These are phyloP conservation scores for Macroglossus sobrinus DNA, from an alignment of 2,113 vertebrate species.

Conservation along the genomic window DNA sequence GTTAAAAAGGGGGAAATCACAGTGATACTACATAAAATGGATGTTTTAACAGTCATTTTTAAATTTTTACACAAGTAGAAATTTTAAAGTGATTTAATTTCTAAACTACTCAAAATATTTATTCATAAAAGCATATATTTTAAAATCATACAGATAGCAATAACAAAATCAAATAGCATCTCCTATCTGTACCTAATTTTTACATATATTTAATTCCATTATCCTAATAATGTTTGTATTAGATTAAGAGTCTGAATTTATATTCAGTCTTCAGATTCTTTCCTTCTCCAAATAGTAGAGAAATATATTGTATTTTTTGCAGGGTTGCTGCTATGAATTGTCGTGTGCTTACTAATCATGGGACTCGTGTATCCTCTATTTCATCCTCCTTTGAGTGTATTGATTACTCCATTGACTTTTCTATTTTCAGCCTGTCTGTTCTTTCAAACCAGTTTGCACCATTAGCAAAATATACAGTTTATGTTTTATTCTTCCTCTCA, in stretches of 20 bases:
- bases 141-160: not conserved
- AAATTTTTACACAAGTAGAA: not conserved
- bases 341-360: constrained; percentile 54
- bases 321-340: constrained; percentile 41
- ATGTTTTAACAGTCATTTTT: not conserved
- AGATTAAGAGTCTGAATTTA: not conserved
- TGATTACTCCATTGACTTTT: constrained; percentile 64
- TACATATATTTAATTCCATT: not conserved
- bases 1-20: not conserved
- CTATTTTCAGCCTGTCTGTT: constrained; percentile 59
- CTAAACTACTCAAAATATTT: not conserved
- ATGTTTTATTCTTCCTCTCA: constrained; percentile 40
- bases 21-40: not conserved
- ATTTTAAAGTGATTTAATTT: not conserved
- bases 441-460: constrained; percentile 57
- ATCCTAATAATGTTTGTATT: not conserved
- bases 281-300: constrained; percentile 43
- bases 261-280: not conserved
- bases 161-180: not conserved
- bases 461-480: constrained; percentile 50
- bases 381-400: constrained; percentile 63
- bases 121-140: not conserved
- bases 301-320: constrained; percentile 22
- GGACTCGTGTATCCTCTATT: constrained; percentile 49
- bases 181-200: not conserved